phyloP scores from a whole-genome alignment of 2,888 invertebrate genomes.

The Acrocyrtus sp. region DNA sequence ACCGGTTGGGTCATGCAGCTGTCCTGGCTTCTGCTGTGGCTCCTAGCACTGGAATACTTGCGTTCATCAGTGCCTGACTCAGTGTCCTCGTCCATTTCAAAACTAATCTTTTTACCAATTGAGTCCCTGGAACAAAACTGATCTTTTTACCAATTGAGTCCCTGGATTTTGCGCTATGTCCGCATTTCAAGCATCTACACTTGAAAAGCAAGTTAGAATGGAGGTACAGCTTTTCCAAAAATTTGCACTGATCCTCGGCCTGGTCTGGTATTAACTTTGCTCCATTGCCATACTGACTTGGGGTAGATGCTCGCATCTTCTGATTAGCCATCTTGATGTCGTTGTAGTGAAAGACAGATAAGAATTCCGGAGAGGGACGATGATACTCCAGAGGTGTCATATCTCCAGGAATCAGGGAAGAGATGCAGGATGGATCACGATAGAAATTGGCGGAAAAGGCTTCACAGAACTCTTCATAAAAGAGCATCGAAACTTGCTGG shows the following conservation, averaged over 20 bases:
- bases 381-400: constrained; percentile 58
- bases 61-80: background rate
- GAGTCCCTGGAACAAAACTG: too few relatives aligned
- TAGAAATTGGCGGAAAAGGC: constrained; percentile 28
- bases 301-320: constrained; percentile 8
- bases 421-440: constrained; percentile 6
- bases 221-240: background rate
- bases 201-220: constrained; percentile 27
- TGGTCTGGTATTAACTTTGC: background rate
- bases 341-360: constrained; percentile 58
- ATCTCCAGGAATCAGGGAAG: constrained; percentile 41
- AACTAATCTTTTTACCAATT: too few relatives aligned
- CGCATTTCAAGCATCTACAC: constrained; percentile 17
- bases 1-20: constrained; percentile 16
- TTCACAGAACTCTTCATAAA: constrained; percentile 55
- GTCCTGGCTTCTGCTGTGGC: constrained; percentile 5
- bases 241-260: constrained; percentile 2
- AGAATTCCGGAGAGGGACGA: constrained; percentile 43
- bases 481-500: constrained; percentile 47
- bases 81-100: too few relatives aligned
- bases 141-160: too few relatives aligned
- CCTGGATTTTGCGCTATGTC: background rate
- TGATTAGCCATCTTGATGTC: constrained; percentile 54
- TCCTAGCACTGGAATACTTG: constrained; percentile 7
- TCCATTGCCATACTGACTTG: constrained; percentile 10